Percentiles rank a stretch among this genome's conserved stretches.
phyloP scores from a whole-genome alignment of 2,888 invertebrate species.

The Petrophora chlorosata region DNA sequence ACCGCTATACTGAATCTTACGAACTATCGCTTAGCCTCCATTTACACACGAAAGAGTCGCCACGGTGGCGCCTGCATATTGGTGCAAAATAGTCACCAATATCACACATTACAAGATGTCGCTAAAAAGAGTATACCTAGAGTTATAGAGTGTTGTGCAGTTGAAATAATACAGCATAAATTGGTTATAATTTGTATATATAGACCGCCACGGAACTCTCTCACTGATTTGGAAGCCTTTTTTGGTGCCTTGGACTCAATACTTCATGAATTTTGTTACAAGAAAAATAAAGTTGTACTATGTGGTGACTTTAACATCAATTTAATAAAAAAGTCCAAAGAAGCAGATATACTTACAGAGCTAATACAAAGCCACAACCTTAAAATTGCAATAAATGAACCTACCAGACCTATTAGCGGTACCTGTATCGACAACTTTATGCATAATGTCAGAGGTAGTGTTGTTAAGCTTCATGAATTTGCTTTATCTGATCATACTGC shows the following conservation, averaged over 20 bases:
- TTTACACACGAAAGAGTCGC: neutral
- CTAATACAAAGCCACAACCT: neutral
- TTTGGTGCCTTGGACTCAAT: too few relatives aligned
- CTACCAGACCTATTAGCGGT: neutral
- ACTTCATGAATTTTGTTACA: too few relatives aligned
- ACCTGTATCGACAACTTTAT: neutral
- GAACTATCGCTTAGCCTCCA: neutral
- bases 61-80: neutral
- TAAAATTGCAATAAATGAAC: neutral
- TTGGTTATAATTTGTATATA: neutral
- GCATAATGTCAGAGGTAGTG: neutral
- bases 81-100: neutral
- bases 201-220: neutral
- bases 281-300: neutral
- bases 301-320: neutral
- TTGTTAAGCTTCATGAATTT: neutral
- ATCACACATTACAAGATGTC: neutral
- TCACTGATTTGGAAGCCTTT: too few relatives aligned
- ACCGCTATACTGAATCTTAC: neutral
- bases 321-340: neutral
- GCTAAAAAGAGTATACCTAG: neutral
- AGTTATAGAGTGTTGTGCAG: neutral
- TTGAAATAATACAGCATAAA: neutral
- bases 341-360: neutral
- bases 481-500: neutral